Evolutionary conservation across 2,888 invertebrate species (phyloP), one percentile per base, ranked within the genome.

Genomic region (Lithophane socia): DNA sequence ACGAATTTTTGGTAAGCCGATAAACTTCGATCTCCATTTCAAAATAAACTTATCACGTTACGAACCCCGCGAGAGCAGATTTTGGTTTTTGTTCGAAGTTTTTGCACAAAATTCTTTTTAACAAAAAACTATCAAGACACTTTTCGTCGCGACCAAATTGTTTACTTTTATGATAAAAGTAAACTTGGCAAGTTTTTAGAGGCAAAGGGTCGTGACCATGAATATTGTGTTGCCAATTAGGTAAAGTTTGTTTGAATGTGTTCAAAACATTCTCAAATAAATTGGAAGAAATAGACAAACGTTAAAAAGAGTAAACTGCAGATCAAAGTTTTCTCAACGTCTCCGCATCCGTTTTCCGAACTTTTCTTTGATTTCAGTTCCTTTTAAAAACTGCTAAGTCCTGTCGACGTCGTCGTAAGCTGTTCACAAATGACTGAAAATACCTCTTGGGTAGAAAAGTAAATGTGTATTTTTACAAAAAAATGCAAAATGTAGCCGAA

Each of bases 21-120:
- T 92, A 93, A 89, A 90, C 89, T 87, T 85, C 79, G 87, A 90
- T 93, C 92, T 95, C 93, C 80, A 91, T 95, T 95, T 94, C 94
- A 94, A 95, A 95, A 95, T 94, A 96, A 96, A 96, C 95, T 95
- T 95, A 96, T 96, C 96, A 93, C 92, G 92, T 95, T 93, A 92
- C 92, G 88, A 91, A 89, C 90, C 91, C 76, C n/a, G 89, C 88
- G 85, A 79, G 88, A 91, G 92, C 89, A 92, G 93, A 93, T 94
- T 95, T 93, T 87, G 82, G 91, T 95, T 95, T 95, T 96, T 95
- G 93, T 93, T 84, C 64, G 75, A 73, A 87, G 90, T 95, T 96
- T 95, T 95, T 96, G 95, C 94, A 93, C 92, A 91, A 92, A 91
- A 93, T 93, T 94, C 92, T 92, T 87, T 89, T 85, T 81, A 83